Evolutionary conservation across 1,140 invertebrate species (phyloP), one percentile per base, ranked within the genome.

Genomic region (Watersipora subatra): DNA sequence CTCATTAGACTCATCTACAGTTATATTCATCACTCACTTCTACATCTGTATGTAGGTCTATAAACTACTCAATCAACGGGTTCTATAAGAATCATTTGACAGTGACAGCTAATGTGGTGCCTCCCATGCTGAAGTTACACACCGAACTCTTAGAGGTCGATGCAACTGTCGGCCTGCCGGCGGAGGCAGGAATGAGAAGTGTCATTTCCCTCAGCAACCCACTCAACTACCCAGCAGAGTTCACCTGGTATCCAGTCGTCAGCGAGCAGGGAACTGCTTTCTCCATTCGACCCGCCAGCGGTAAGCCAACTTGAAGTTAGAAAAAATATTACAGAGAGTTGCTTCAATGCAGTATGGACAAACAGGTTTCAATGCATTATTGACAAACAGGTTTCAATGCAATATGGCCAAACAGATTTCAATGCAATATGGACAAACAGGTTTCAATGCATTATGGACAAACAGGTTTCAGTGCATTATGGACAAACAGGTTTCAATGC

Each of bases 261-360:
- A 73, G 72, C 17, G 76, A 76, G 26, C 73, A 70, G 66, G 77
- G 77, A 20, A 80, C 77, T 34, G 77, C 78, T n/a, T 79, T 80
- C 72, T 80, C 77, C 22, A 78, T 80, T 25, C 66, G 77, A 58
- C 79, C 78, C 20, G 75, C 76, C 20, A 71, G 73, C 67, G 76
- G 76, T 76, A 67, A 24, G 64, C 25, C n/a, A n/a, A n/a, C n/a
- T n/a, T n/a, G n/a, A 30, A 7, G 28, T 22, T 25, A 3, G 19
- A 46, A n/a, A n/a, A n/a, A n/a, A n/a, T n/a, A n/a, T n/a, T n/a
- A n/a, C n/a, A n/a, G n/a, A n/a, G n/a, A n/a, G n/a, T n/a, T n/a
- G n/a, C n/a, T n/a, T n/a, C n/a, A n/a, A n/a, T n/a, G n/a, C n/a
- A n/a, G n/a, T n/a, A n/a, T n/a, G n/a, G n/a, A 66, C 2, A 26